Percentiles rank a stretch among this genome's conserved stretches.
Conservation (phyloP, 1,140 invertebrate genomes). For the Dendrolimus punctatus region DNA sequence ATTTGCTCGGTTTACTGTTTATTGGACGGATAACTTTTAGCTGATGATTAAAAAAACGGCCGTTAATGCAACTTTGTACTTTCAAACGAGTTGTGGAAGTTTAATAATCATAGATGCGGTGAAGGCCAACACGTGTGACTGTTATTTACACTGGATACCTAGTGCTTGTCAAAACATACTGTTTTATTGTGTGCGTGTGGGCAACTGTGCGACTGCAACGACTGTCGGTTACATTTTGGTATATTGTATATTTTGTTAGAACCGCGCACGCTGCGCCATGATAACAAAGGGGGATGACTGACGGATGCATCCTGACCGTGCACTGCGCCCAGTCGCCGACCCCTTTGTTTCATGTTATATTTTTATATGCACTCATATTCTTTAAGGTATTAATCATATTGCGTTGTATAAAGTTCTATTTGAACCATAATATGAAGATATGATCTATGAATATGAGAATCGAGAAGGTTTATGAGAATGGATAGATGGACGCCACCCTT, state of each 20-base stretch:
- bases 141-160: constrained; percentile 28
- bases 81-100: neutral
- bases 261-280: constrained; percentile 35
- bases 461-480: too few relatives aligned
- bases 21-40: too few relatives aligned
- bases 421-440: too few relatives aligned
- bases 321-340: constrained; percentile 6
- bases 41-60: too few relatives aligned
- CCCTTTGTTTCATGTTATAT: constrained; percentile 27
- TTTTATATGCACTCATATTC: constrained; percentile 12
- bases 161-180: constrained; percentile 37
- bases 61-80: too few relatives aligned
- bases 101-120: neutral
- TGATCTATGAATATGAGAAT: too few relatives aligned
- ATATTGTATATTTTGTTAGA: constrained; percentile 57
- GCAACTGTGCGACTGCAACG: constrained; percentile 13
- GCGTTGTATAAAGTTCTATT: neutral
- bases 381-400: neutral
- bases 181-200: constrained; percentile 33
- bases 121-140: constrained; percentile 2
- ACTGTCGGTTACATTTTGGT: constrained; percentile 49
- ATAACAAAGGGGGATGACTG: constrained; percentile 47
- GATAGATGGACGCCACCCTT: too few relatives aligned
- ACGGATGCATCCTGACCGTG: constrained; percentile 42
- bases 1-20: too few relatives aligned